Conservation (phyloP, 2,113 vertebrate species). For the Cepphus grylle region DNA sequence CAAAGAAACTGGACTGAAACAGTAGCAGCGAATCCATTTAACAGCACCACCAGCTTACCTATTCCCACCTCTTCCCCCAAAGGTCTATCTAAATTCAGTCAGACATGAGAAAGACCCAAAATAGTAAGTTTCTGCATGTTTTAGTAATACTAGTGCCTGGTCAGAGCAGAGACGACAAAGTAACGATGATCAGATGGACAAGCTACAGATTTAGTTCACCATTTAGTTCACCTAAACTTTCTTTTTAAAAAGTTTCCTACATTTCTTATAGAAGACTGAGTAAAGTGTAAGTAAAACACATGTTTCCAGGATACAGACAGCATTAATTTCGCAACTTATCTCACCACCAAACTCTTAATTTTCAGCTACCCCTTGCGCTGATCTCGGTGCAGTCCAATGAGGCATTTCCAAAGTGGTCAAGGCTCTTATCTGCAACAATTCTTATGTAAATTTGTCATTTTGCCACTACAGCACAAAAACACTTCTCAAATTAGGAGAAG, state of each 20-base stretch:
- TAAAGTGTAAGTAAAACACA: background rate
- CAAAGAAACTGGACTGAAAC: background rate
- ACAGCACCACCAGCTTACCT: background rate
- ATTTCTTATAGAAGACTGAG: background rate
- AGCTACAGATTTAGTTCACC: background rate
- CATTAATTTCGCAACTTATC: background rate
- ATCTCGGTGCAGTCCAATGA: background rate
- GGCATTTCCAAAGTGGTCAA: background rate
- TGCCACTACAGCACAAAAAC: background rate
- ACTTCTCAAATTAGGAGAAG: background rate
- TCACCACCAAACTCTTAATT: background rate
- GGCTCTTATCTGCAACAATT: background rate
- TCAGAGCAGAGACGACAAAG: background rate
- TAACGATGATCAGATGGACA: background rate
- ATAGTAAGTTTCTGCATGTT: background rate
- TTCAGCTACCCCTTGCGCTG: background rate
- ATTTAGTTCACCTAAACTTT: background rate
- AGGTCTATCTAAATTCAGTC: background rate
- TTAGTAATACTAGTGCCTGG: background rate
- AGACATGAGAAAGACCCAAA: background rate
- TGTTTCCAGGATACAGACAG: background rate
- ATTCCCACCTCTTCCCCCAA: background rate
- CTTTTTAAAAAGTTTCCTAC: background rate
- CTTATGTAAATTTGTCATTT: background rate
- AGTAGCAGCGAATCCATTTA: background rate